Evolutionary conservation across 2,888 invertebrate species (phyloP).

Genomic region (Rotaria socialis): DNA sequence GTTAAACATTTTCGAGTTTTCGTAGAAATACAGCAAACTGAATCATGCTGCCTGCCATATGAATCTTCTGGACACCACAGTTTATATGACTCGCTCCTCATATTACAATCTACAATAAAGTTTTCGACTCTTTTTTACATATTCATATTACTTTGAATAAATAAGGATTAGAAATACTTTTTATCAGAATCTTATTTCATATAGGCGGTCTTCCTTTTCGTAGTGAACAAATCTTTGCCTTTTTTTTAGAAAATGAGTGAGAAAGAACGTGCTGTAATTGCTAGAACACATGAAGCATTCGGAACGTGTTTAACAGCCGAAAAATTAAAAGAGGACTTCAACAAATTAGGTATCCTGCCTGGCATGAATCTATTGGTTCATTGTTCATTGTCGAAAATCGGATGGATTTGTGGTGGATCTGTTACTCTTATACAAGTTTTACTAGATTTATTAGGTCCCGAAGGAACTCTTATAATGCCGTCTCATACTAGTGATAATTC

Average conservation of each 20-base stretch:
- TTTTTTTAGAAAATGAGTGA: constrained; percentile 16
- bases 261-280: constrained; percentile 17
- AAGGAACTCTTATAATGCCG: constrained; percentile 31
- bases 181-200: too few relatives aligned
- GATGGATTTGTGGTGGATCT: constrained; percentile 30
- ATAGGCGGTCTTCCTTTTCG: too few relatives aligned
- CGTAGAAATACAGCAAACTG: too few relatives aligned
- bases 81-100: too few relatives aligned
- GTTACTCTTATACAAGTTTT: constrained; percentile 22
- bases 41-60: too few relatives aligned
- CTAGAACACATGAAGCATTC: constrained; percentile 16
- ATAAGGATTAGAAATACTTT: too few relatives aligned
- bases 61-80: too few relatives aligned
- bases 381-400: constrained; percentile 27
- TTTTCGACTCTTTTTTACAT: too few relatives aligned
- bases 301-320: constrained; percentile 9
- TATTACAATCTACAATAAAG: too few relatives aligned
- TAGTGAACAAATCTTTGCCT: too few relatives aligned
- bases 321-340: neutral
- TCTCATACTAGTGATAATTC: constrained; percentile 19
- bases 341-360: neutral
- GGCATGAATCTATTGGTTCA: constrained; percentile 12
- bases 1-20: too few relatives aligned
- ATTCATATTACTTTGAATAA: too few relatives aligned
- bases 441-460: constrained; percentile 22